Evolutionary conservation across 2,797 vertebrate species (phyloP).

Genomic region (Petrocephalus schoutedeni): DNA sequence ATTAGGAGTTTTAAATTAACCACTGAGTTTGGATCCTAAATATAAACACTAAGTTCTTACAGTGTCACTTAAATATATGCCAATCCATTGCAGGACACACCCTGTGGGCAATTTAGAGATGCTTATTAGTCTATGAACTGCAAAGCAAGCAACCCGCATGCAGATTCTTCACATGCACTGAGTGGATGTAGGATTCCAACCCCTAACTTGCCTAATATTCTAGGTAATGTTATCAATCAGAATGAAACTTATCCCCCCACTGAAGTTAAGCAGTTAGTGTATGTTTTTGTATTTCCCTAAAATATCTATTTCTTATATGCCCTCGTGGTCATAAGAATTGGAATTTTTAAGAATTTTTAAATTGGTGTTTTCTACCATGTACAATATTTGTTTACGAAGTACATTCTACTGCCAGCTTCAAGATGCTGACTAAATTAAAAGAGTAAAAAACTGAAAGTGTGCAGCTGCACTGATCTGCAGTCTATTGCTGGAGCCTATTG

Average conservation of each 20-base stretch:
- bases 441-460: not conserved
- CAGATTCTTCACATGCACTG: not conserved
- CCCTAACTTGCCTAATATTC: not conserved
- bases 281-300: not conserved
- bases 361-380: not conserved
- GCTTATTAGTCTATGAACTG: not conserved
- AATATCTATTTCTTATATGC: not conserved
- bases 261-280: not conserved
- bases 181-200: not conserved
- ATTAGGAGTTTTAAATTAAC: not conserved
- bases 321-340: not conserved
- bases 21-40: not conserved
- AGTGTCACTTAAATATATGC: not conserved
- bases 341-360: not conserved
- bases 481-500: not conserved
- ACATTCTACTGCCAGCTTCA: not conserved
- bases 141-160: not conserved
- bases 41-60: not conserved
- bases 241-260: not conserved
- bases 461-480: not conserved
- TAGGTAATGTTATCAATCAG: not conserved
- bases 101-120: not conserved
- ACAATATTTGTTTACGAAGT: not conserved
- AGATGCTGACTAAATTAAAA: not conserved
- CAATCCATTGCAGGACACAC: not conserved